phyloP scores from a whole-genome alignment of 1,140 invertebrate species.

The Penaeus japonicus region DNA sequence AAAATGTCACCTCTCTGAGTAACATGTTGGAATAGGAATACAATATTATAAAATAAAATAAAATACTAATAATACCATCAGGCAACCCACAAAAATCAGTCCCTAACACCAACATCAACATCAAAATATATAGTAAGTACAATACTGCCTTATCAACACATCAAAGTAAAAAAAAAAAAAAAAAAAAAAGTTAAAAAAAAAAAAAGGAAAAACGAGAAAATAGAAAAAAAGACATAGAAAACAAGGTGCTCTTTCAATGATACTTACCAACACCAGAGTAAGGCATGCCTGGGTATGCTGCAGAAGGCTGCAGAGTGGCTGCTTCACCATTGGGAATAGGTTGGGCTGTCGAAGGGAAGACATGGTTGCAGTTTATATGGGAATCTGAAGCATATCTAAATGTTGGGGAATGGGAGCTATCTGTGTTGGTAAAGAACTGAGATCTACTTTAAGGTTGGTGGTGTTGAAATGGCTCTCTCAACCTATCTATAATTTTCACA shows the following conservation, averaged over 20 bases:
- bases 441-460: too few species aligned
- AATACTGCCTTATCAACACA: background rate
- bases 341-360: constrained; percentile 76
- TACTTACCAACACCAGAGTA: constrained; percentile 86
- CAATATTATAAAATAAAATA: background rate
- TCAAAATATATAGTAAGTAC: constrained; percentile 26
- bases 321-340: constrained; percentile 88
- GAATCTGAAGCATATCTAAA: too few species aligned
- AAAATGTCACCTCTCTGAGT: background rate
- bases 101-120: constrained; percentile 49
- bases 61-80: constrained; percentile 25
- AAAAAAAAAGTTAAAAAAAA: background rate
- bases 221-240: background rate
- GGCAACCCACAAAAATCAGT: constrained; percentile 25
- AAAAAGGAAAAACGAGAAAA: background rate
- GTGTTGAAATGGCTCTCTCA: too few species aligned
- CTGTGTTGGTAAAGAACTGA: too few species aligned
- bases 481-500: too few species aligned
- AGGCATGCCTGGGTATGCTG: constrained; percentile 85
- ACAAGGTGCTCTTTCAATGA: too few species aligned
- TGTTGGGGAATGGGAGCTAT: too few species aligned
- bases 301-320: constrained; percentile 73
- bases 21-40: background rate
- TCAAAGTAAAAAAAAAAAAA: constrained; percentile 6
- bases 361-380: background rate